Conservation (phyloP, 1,140 invertebrate genomes). For the Megalopta genalis region DNA sequence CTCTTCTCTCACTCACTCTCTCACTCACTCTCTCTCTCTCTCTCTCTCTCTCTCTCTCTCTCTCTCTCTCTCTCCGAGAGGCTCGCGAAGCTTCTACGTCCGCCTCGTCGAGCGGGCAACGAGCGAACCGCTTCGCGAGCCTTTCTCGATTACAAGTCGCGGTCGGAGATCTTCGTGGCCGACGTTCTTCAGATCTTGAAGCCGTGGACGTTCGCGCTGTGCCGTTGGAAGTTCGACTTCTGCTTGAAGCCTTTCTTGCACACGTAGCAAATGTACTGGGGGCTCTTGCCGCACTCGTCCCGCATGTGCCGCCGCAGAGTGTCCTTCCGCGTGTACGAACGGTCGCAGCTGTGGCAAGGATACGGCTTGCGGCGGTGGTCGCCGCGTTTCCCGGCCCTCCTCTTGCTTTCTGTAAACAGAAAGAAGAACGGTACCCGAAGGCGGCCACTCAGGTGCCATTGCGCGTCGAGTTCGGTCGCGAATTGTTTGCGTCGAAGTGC, state of each 20-base stretch:
- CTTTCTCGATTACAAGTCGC: background rate
- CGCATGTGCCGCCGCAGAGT: slow-evolving; percentile 73
- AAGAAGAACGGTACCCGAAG: background rate
- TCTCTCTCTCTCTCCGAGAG: no score
- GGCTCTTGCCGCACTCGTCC: slow-evolving; percentile 78
- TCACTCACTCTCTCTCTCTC: no score
- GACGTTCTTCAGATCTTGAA: slow-evolving; percentile 36
- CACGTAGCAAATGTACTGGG: slow-evolving; percentile 76
- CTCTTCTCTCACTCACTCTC: no score
- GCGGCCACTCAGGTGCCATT: background rate
- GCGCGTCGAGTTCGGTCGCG: background rate
- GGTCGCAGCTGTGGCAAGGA: slow-evolving; percentile 71
- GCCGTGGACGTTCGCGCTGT: slow-evolving; percentile 65
- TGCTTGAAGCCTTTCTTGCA: slow-evolving; percentile 74
- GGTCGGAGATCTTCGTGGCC: no score
- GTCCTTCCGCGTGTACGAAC: slow-evolving; percentile 73
- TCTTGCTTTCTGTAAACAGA: background rate
- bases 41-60: no score
- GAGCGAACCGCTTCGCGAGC: background rate
- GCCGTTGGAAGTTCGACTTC: slow-evolving; percentile 77
- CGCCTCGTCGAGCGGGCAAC: background rate
- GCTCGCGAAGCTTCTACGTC: background rate
- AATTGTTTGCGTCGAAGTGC: no score
- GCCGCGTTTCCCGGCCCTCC: no score
- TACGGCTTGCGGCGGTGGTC: slow-evolving; percentile 28